Conservation (phyloP, 2,113 vertebrate genomes). For the Phyllostomus discolor region DNA sequence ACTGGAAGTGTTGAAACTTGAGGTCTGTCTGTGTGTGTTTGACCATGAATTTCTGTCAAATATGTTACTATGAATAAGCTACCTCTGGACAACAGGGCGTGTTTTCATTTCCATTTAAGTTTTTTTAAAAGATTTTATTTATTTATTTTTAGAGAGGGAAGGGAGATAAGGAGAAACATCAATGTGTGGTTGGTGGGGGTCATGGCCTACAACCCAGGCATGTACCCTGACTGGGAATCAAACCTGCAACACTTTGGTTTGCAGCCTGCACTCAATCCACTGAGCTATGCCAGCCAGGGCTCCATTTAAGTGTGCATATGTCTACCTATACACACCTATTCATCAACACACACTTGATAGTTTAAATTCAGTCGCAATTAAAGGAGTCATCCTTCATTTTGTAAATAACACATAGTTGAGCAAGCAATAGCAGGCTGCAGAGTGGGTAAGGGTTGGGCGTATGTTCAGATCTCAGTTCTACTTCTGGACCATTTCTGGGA, state of each 20-base stretch:
- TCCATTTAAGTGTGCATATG: no score
- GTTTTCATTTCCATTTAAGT: not conserved
- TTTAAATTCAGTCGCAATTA: not conserved
- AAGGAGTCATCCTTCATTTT: not conserved
- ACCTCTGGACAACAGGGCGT: not conserved
- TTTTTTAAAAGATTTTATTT: not conserved
- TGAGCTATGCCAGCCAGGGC: no score
- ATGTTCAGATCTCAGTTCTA: not conserved
- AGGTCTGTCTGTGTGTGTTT: not conserved
- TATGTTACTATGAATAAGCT: not conserved
- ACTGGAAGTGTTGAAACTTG: not conserved
- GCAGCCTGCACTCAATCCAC: no score
- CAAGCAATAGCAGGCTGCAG: not conserved
- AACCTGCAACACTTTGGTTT: no score
- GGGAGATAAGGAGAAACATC: no score
- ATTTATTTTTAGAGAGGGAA: no score
- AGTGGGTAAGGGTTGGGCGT: not conserved
- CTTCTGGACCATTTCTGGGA: not conserved
- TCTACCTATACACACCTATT: not conserved
- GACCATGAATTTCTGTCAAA: not conserved
- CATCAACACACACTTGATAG: not conserved
- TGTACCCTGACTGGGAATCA: no score
- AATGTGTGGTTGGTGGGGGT: no score
- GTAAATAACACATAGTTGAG: not conserved
- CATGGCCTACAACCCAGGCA: no score